Evolutionary conservation across 2,113 vertebrate genomes (phyloP).

Genomic region (Fulmarus glacialis): DNA sequence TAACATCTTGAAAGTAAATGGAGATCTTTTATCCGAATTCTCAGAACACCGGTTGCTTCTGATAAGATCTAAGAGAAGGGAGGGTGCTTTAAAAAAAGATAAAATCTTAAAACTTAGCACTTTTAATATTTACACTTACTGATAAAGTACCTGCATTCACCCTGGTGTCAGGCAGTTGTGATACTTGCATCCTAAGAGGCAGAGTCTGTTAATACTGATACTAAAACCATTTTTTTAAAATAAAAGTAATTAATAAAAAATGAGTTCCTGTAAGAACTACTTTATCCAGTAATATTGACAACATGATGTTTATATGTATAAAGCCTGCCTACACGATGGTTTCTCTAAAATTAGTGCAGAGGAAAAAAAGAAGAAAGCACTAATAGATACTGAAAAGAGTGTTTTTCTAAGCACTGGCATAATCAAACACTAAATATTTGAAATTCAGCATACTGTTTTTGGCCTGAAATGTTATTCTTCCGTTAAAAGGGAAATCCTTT

Average conservation of each 20-base stretch:
- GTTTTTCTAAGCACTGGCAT: neutral
- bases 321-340: neutral
- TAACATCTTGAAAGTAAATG: neutral
- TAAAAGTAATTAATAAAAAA: neutral
- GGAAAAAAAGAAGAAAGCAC: rapidly evolving
- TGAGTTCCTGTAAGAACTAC: neutral
- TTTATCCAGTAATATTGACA: neutral
- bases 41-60: neutral
- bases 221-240: neutral
- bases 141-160: neutral
- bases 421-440: neutral
- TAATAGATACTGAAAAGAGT: neutral
- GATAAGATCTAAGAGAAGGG: neutral
- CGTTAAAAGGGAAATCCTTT: constrained; percentile 13
- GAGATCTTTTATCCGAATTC: neutral
- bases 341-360: neutral
- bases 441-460: neutral
- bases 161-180: neutral
- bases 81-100: neutral
- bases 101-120: neutral
- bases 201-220: neutral
- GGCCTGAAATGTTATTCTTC: neutral
- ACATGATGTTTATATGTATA: neutral
- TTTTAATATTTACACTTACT: neutral
- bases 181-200: neutral